Percentiles rank a stretch among this genome's conserved stretches.
Conservation (phyloP, 2,888 invertebrate genomes). For the Pegoplata infirma region DNA sequence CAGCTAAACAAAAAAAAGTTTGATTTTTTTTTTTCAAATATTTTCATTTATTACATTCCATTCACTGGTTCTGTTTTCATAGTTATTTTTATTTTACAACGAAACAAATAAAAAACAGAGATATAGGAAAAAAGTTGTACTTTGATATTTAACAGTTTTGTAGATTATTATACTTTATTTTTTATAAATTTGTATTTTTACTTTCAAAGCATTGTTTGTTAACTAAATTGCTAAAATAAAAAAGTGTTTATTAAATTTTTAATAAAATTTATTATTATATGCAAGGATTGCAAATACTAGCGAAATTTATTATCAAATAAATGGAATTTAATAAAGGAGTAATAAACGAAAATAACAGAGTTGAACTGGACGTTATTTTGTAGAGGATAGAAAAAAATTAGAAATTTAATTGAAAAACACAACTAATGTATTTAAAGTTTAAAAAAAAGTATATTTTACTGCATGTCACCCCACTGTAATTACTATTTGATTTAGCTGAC, state of each 20-base stretch:
- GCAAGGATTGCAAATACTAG: no score
- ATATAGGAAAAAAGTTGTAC: conserved; percentile 7
- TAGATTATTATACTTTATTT: conserved; percentile 49
- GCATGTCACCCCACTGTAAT: no score
- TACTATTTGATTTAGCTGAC: no score
- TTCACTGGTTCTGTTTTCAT: conserved; percentile 32
- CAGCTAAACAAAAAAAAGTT: conserved; percentile 21
- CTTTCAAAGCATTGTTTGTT: background rate
- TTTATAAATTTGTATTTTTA: conserved; percentile 4
- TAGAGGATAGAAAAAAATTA: no score
- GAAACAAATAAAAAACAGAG: conserved; percentile 21
- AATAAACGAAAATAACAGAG: no score
- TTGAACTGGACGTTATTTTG: no score
- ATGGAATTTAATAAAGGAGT: no score
- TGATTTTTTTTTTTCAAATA: conserved; percentile 33
- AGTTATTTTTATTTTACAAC: conserved; percentile 30
- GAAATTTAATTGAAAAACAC: no score
- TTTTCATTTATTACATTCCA: conserved; percentile 62
- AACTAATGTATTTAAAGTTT: no score
- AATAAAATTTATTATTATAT: background rate
- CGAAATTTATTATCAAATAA: no score
- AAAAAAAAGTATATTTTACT: no score
- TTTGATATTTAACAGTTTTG: conserved; percentile 41
- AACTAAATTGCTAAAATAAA: background rate
- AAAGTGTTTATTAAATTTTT: background rate